Evolutionary conservation across 1,140 invertebrate genomes (phyloP).

Genomic region (Trypoxylus dichotomus): DNA sequence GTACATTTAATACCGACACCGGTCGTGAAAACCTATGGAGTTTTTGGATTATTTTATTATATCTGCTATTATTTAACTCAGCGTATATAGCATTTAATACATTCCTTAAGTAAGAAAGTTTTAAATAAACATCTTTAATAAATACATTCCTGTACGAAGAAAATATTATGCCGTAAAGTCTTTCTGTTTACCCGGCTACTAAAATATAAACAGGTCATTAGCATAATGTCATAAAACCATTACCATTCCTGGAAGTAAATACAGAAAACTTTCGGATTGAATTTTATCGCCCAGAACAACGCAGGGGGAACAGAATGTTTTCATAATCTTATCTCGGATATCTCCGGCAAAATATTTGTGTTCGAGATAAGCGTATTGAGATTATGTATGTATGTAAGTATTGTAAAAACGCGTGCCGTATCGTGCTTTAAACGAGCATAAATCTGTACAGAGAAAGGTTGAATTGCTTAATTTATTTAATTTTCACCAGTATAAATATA

Average conservation of each 20-base stretch:
- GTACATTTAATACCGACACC: too few relatives aligned
- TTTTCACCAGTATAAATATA: too few relatives aligned
- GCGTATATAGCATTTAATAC: too few relatives aligned
- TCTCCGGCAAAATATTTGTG: constrained; percentile 21
- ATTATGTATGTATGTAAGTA: not conserved
- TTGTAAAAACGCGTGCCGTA: constrained; percentile 13
- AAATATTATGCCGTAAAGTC: not conserved
- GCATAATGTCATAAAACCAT: constrained; percentile 24
- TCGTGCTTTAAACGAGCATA: not conserved
- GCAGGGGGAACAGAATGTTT: not conserved
- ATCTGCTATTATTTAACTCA: too few relatives aligned
- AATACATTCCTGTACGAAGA: not conserved
- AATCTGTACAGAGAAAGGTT: not conserved
- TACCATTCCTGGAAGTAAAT: constrained; percentile 12
- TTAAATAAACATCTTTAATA: too few relatives aligned
- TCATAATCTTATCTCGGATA: constrained; percentile 15
- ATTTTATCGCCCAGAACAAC: constrained; percentile 12
- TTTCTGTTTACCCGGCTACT: not conserved
- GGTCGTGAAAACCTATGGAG: too few relatives aligned
- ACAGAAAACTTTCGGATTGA: not conserved
- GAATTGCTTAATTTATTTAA: not conserved
- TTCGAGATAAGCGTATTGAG: not conserved
- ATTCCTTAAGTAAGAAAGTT: too few relatives aligned
- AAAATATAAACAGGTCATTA: constrained; percentile 4
- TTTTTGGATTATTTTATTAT: too few relatives aligned